These are phyloP conservation scores for Conistra vaccinii DNA, from an alignment of 2,888 invertebrate species.

Conservation along the genomic window DNA sequence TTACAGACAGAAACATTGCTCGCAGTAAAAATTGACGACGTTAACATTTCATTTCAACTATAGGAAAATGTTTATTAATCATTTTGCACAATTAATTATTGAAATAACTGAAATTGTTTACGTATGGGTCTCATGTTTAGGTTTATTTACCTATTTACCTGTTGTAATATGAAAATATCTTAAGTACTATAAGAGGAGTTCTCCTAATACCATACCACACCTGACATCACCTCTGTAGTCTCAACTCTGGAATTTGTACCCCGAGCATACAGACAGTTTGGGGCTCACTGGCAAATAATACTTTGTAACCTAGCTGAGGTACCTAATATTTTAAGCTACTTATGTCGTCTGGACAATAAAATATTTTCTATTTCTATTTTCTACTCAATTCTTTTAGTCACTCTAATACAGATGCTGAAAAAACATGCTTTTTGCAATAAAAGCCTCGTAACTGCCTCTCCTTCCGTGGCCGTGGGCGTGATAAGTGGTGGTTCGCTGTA, in stretches of 20 bases:
- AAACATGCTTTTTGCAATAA: not conserved
- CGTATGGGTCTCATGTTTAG: constrained; percentile 3
- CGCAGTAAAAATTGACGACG: constrained; percentile 65
- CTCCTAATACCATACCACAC: not conserved
- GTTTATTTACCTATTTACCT: not conserved
- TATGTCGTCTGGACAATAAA: not conserved
- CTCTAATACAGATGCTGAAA: not conserved
- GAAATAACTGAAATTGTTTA: not conserved
- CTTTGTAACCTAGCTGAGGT: not conserved
- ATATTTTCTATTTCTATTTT: not conserved
- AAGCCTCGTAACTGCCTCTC: not conserved
- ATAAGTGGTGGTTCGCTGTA: not conserved
- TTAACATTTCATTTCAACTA: constrained; percentile 26
- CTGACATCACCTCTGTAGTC: not conserved
- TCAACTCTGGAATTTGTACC: not conserved
- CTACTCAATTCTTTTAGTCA: not conserved
- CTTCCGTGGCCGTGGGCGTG: not conserved
- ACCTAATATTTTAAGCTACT: not conserved
- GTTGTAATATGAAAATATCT: not conserved
- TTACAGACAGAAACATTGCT: constrained; percentile 67
- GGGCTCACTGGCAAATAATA: not conserved
- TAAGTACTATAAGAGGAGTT: not conserved
- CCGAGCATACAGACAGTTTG: not conserved
- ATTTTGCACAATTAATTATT: not conserved
- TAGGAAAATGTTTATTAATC: constrained; percentile 29